phyloP scores from a whole-genome alignment of 2,113 vertebrate species.

The Lepidothrix coronata region DNA sequence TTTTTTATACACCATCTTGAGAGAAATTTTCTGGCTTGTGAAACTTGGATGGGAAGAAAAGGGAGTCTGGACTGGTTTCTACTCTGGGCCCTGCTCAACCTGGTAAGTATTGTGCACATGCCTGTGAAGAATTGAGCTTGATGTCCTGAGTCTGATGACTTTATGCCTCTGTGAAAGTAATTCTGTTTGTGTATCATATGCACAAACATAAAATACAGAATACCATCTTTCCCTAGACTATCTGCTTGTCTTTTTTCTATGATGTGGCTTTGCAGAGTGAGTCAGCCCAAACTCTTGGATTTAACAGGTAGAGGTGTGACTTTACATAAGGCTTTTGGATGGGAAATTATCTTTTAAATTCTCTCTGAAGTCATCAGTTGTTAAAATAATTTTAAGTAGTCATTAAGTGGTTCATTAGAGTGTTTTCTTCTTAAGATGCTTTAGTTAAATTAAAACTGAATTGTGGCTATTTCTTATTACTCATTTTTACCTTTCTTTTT shows the following conservation, averaged over 20 bases:
- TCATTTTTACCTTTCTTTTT: conserved; percentile 15
- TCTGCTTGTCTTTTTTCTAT: background rate
- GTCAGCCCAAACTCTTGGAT: background rate
- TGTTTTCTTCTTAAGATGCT: conserved; percentile 37
- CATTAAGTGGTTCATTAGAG: conserved; percentile 63
- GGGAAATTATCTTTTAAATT: conserved; percentile 26
- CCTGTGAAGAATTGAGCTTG: background rate
- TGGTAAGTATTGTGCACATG: background rate
- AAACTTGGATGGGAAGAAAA: background rate
- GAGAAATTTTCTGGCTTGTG: background rate
- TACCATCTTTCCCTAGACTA: background rate
- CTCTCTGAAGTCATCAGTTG: conserved; percentile 17
- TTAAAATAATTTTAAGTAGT: conserved; percentile 51
- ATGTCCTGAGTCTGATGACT: background rate
- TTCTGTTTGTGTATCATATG: background rate
- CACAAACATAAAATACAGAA: background rate
- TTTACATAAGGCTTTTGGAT: background rate
- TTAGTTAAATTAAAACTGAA: conserved; percentile 28
- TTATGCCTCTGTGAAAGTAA: background rate
- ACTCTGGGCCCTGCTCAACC: fast-evolving
- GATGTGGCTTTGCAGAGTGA: background rate
- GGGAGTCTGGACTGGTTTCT: background rate
- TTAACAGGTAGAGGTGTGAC: background rate
- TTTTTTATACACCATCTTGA: background rate
- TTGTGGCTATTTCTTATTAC: conserved; percentile 21